Evolutionary conservation across 2,113 vertebrate species (phyloP).

Genomic region (Entosphenus tridentatus): DNA sequence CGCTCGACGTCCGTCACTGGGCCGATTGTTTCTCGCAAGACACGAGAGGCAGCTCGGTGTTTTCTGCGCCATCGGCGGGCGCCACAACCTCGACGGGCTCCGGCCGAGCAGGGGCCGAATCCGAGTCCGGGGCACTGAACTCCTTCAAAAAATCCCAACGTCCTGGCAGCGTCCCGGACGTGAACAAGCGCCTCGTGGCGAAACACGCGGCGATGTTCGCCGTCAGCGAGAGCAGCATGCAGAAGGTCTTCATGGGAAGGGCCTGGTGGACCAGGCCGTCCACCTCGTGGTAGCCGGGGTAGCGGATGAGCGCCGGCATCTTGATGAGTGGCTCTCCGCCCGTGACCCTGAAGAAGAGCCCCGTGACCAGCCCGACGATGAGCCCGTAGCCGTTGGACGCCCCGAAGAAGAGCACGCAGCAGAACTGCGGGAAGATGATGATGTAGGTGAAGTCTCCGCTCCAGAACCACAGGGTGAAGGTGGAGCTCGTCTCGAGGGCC

Average conservation of each 20-base stretch:
- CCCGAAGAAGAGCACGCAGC: constrained; percentile 31
- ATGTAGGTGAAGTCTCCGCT: constrained; percentile 38
- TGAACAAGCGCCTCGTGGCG: constrained; percentile 20
- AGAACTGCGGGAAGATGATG: constrained; percentile 42
- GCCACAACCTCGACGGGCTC: too few species aligned
- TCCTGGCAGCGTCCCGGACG: constrained; percentile 19
- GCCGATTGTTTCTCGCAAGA: too few species aligned
- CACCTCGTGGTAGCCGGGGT: constrained; percentile 23
- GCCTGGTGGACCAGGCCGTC: constrained; percentile 21
- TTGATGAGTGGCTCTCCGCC: constrained; percentile 29
- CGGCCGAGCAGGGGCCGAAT: too few species aligned
- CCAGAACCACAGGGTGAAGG: constrained; percentile 43
- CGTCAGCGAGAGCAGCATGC: constrained; percentile 20
- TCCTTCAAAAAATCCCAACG: constrained; percentile 24
- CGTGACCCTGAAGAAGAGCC: constrained; percentile 26
- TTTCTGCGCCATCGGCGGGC: too few species aligned
- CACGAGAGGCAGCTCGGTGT: too few species aligned
- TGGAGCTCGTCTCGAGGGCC: constrained; percentile 30
- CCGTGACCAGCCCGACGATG: constrained; percentile 21
- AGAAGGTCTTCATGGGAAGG: constrained; percentile 32
- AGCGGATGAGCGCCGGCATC: constrained; percentile 19
- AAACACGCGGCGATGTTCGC: constrained; percentile 20
- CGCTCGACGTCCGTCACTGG: too few species aligned
- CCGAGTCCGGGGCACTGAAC: too few species aligned
- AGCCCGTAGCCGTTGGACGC: constrained; percentile 32